Conservation (phyloP, 2,888 invertebrate genomes). For the Adineta ricciae region DNA sequence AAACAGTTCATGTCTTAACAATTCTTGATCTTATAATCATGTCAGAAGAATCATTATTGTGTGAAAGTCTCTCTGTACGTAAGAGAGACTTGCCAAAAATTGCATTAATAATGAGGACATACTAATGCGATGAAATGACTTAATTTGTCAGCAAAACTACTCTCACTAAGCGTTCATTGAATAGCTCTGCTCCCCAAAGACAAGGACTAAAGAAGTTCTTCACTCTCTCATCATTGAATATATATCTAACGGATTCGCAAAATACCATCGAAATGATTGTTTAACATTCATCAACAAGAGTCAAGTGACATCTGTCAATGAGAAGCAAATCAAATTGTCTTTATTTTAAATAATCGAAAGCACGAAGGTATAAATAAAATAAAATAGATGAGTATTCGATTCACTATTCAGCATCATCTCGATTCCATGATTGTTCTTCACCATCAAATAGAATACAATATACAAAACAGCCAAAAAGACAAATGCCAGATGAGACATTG, state of each 20-base stretch:
- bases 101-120: neutral
- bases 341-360: neutral
- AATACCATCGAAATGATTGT: neutral
- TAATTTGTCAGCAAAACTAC: neutral
- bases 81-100: neutral
- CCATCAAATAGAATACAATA: slow-evolving; percentile 26
- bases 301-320: neutral
- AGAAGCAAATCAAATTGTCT: neutral
- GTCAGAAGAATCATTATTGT: no score
- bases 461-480: slow-evolving; percentile 26
- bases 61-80: neutral
- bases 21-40: no score
- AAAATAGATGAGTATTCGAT: neutral
- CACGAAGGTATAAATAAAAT: neutral
- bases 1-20: no score
- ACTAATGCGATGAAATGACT: neutral
- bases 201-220: neutral
- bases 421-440: slow-evolving; percentile 27
- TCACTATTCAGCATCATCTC: neutral
- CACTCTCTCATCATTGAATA: neutral
- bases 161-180: slow-evolving; percentile 3
- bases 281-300: neutral
- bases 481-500: slow-evolving; percentile 24
- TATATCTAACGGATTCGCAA: neutral
- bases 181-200: neutral